phyloP scores from a whole-genome alignment of 2,888 invertebrate species.

The Myopa tessellatipennis region DNA sequence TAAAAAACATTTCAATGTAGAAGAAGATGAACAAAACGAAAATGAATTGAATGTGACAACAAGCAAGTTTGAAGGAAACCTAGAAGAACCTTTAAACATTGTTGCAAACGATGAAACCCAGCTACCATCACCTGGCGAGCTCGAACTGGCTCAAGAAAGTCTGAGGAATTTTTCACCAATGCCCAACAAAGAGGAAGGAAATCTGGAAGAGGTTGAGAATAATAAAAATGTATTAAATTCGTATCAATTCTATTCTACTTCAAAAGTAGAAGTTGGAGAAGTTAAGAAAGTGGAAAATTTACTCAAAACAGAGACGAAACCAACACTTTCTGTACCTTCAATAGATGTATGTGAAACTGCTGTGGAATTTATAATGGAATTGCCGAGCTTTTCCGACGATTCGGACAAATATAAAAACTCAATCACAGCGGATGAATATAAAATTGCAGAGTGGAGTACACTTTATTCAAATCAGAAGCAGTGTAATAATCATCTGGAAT shows the following conservation, averaged over 20 bases:
- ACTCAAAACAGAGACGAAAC: neutral
- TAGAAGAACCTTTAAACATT: too few relatives aligned
- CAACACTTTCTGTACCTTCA: neutral
- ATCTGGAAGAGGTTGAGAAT: neutral
- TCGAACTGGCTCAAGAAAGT: neutral
- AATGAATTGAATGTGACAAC: neutral
- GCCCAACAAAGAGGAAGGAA: neutral
- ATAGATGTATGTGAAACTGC: constrained; percentile 15
- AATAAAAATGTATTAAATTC: neutral
- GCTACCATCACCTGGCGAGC: neutral
- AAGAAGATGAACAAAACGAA: neutral
- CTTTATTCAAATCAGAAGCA: neutral
- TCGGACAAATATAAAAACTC: neutral
- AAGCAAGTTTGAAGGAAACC: neutral
- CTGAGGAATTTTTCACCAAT: too few relatives aligned
- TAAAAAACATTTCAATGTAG: too few relatives aligned
- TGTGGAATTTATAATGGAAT: constrained; percentile 19
- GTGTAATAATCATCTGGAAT: neutral
- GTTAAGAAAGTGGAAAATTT: neutral
- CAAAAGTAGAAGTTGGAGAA: neutral
- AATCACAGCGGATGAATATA: neutral
- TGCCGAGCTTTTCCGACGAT: neutral
- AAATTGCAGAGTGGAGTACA: constrained; percentile 20
- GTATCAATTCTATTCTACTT: neutral
- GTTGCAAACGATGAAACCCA: neutral